Evolutionary conservation across 2,888 invertebrate genomes (phyloP).

Genomic region (Plagiodera versicolora): DNA sequence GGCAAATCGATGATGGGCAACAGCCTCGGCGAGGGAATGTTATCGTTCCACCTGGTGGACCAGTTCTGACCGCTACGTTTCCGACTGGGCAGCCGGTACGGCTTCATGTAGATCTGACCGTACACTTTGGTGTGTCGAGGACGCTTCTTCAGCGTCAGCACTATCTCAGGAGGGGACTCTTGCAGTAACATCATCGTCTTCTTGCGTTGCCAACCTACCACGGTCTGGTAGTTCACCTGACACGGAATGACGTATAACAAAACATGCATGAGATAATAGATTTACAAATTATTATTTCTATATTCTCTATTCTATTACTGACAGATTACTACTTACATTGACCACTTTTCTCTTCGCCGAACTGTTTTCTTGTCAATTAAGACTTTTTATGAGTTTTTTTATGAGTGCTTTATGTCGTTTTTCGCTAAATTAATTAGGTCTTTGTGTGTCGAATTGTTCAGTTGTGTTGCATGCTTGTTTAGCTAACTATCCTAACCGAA

Average conservation of each 20-base stretch:
- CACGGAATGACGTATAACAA: constrained; percentile 29
- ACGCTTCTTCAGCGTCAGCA: constrained; percentile 79
- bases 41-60: constrained; percentile 66
- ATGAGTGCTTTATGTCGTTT: too few relatives aligned
- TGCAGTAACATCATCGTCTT: constrained; percentile 73
- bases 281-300: too few relatives aligned
- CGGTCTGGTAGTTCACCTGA: constrained; percentile 71
- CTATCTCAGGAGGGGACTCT: constrained; percentile 79
- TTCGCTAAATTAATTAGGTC: too few relatives aligned
- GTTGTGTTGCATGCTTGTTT: too few relatives aligned
- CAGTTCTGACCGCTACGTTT: constrained; percentile 64
- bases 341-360: too few relatives aligned
- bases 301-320: too few relatives aligned
- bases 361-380: too few relatives aligned
- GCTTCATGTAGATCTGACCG: constrained; percentile 73
- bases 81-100: constrained; percentile 72
- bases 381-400: too few relatives aligned
- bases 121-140: constrained; percentile 81
- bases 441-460: too few relatives aligned
- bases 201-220: constrained; percentile 81
- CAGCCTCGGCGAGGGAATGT: constrained; percentile 68
- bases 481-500: too few relatives aligned
- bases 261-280: too few relatives aligned
- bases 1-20: constrained; percentile 63
- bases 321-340: too few relatives aligned